Conservation (phyloP, 2,797 vertebrate genomes). For the Uromys caudimaculatus region DNA sequence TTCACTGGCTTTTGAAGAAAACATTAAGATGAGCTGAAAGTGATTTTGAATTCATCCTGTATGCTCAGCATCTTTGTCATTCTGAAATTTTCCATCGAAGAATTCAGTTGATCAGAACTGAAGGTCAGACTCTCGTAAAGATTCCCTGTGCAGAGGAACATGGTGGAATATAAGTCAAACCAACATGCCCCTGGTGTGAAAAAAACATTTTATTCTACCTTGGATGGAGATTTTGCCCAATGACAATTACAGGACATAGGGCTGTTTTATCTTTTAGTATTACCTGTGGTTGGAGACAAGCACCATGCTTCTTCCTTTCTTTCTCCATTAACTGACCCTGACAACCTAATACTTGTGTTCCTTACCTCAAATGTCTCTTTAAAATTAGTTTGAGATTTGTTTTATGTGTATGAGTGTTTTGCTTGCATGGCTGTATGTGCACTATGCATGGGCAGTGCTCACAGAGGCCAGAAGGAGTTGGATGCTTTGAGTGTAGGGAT, state of each 20-base stretch:
- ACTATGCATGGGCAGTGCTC: background rate
- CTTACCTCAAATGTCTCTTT: background rate
- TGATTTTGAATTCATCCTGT: conserved; percentile 78
- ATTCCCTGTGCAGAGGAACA: background rate
- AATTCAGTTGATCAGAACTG: conserved; percentile 3
- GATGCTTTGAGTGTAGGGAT: background rate
- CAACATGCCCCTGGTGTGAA: no score
- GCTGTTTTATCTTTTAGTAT: background rate
- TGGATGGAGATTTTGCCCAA: background rate
- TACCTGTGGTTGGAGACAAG: background rate
- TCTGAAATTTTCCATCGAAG: conserved; percentile 79
- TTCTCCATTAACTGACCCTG: background rate
- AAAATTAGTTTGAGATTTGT: background rate
- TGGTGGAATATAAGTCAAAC: background rate
- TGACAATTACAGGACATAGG: background rate
- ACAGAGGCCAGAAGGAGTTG: background rate
- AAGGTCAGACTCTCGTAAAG: background rate
- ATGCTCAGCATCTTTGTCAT: conserved; percentile 60
- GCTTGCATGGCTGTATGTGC: background rate
- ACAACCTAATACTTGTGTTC: background rate
- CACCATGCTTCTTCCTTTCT: background rate
- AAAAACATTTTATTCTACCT: background rate
- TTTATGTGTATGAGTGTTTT: background rate
- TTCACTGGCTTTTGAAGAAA: conserved; percentile 47
- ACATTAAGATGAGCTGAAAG: conserved; percentile 67